These are phyloP conservation scores for Lasioglossum calceatum DNA, from an alignment of 2,888 invertebrate species.

Conservation along the genomic window DNA sequence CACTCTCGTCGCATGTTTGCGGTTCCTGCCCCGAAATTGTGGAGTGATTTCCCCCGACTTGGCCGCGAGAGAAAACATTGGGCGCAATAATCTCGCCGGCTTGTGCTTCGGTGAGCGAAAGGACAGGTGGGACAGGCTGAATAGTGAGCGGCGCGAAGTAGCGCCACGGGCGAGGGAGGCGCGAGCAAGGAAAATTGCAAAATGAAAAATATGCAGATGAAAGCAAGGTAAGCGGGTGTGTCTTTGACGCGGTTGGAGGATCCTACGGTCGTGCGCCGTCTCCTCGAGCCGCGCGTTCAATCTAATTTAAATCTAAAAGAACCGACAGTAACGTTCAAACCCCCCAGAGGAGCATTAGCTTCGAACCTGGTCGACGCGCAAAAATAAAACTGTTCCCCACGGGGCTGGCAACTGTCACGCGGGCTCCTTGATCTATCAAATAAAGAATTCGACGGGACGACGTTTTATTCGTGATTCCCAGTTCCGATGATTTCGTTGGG, in stretches of 20 bases:
- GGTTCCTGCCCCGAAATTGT: neutral
- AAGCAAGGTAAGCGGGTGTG: conserved; percentile 38
- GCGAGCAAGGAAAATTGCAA: conserved; percentile 39
- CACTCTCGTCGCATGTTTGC: neutral
- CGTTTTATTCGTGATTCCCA: neutral
- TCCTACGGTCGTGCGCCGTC: conserved; percentile 9
- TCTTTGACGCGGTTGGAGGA: conserved; percentile 47
- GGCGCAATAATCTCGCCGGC: conserved; percentile 8
- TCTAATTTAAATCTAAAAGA: conserved; percentile 61
- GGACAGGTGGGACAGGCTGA: conserved; percentile 3
- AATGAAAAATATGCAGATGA: conserved; percentile 58
- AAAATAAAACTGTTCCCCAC: conserved; percentile 35
- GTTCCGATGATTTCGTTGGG: neutral
- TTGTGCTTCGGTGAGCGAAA: neutral
- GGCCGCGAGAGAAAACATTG: neutral
- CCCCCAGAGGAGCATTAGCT: neutral
- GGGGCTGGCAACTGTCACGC: neutral
- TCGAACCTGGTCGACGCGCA: conserved; percentile 6
- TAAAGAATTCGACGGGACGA: neutral
- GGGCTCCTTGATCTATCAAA: neutral
- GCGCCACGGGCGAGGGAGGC: neutral
- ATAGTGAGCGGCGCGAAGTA: neutral
- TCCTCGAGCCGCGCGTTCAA: neutral
- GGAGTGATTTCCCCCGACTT: neutral
- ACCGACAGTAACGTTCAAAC: neutral